Percentiles rank a stretch among this genome's conserved stretches.
These are phyloP conservation scores for Subacronicta megacephala DNA, from an alignment of 2,888 invertebrate species.

Conservation along the genomic window DNA sequence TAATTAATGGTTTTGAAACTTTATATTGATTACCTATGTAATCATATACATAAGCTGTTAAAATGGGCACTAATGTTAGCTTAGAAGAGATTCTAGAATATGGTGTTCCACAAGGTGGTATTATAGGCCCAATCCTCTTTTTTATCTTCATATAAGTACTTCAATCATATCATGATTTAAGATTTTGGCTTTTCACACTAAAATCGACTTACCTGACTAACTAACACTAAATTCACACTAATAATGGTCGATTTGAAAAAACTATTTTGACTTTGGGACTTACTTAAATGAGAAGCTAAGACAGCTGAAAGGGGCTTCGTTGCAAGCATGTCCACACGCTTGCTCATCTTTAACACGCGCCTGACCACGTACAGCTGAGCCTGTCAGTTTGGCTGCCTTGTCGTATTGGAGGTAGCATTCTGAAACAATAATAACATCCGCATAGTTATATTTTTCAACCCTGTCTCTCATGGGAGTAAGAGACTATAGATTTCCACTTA, in stretches of 20 bases:
- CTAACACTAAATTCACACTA: too few species aligned
- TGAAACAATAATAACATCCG: conserved; percentile 67
- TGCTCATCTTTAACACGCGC: conserved; percentile 91
- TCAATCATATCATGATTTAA: too few species aligned
- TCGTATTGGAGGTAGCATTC: conserved; percentile 95
- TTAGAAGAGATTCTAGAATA: background rate
- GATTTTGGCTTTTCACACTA: too few species aligned
- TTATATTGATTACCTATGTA: too few species aligned
- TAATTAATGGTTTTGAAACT: too few species aligned
- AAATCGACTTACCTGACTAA: background rate
- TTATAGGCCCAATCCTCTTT: background rate
- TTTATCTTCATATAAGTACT: too few species aligned
- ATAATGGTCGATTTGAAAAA: too few species aligned
- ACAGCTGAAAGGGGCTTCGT: conserved; percentile 91
- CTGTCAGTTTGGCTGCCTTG: conserved; percentile 92
- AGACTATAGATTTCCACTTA: too few species aligned
- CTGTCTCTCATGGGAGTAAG: too few species aligned
- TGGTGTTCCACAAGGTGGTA: background rate
- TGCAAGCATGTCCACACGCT: conserved; percentile 93
- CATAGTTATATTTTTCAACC: too few species aligned
- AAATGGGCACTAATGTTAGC: background rate
- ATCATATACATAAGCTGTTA: background rate
- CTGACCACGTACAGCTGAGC: conserved; percentile 91
- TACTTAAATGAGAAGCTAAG: conserved; percentile 93
- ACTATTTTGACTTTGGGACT: too few species aligned